Base-by-base conservation (phyloP, 2,888 invertebrate species). In the Andricus curvator region DNA sequence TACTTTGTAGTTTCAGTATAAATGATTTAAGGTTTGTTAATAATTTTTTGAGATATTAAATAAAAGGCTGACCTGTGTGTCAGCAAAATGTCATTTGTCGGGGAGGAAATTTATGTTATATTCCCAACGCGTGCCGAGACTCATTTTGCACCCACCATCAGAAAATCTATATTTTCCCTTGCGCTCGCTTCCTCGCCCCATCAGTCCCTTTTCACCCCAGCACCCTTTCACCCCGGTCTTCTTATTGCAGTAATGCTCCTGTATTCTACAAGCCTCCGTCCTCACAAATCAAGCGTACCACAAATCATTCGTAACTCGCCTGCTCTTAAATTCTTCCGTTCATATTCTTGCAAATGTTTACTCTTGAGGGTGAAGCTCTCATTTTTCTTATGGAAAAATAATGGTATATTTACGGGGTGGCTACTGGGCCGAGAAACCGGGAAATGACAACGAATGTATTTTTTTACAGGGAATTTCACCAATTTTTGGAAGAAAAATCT, bases 81-180 rank as follows among this genome's bases (percentile, higher is more conserved):
- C 13, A 60, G 22, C 22, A 60, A 41, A 2, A 51, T 70, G 51
- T 11, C 48, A 70, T 70, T 70, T 25, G 65, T 77, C 48, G 33
- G 20, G 51, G 79, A 62, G 79, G 56, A 81, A 85, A 84, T 87
- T 86, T 83, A 84, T 87, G 84, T 85, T 85, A 85, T 87, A 85
- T 87, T 85, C 83, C 77, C 68, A 66, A 79, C 84, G 81, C 86
- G 85, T 84, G 82, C 80, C 82, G 77, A 62, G 81, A 82, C 83
- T 84, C 79, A 82, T 79, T 80, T 82, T 79, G 84, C 82, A 82
- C 80, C 83, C 83, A 82, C 78, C 74, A 44, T 29, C 48, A 78
- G 82, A 81, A 85, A 86, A 87, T 88, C 84, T 86, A 86, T 85
- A 86, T 85, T 82, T 81, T 65, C 83, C n/a, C 70, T 70, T 70